These are phyloP conservation scores for Rostratula benghalensis DNA, from an alignment of 2,113 vertebrate species.

Conservation along the genomic window DNA sequence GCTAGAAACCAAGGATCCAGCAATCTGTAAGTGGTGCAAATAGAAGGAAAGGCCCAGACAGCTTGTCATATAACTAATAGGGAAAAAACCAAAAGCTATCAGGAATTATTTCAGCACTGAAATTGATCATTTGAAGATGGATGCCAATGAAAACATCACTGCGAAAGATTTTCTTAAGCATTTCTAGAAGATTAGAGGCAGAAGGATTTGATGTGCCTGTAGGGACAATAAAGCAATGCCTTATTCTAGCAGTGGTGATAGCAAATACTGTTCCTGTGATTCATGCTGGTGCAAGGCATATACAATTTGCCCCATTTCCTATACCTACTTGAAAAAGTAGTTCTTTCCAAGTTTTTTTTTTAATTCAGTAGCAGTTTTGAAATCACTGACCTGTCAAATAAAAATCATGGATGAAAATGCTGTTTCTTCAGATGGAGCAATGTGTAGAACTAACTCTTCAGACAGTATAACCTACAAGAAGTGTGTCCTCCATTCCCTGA, in stretches of 20 bases:
- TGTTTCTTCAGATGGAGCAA: neutral
- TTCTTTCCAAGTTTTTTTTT: neutral
- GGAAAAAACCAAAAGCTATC: neutral
- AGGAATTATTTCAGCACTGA: neutral
- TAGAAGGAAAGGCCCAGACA: neutral
- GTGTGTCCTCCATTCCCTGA: neutral
- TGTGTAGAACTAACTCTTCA: neutral
- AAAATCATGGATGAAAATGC: neutral
- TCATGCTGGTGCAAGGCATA: neutral
- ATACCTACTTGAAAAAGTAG: neutral
- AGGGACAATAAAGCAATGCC: neutral
- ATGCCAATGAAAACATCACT: neutral
- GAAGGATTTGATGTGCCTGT: neutral
- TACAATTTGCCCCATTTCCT: neutral
- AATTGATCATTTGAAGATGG: conserved; percentile 8
- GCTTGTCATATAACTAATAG: neutral
- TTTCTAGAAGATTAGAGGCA: conserved; percentile 35
- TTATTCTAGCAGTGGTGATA: neutral
- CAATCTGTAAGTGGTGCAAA: neutral
- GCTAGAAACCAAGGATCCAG: neutral
- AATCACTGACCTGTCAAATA: neutral
- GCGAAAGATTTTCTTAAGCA: neutral
- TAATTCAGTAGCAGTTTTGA: neutral
- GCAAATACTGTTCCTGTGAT: neutral
- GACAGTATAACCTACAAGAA: neutral